phyloP scores from a whole-genome alignment of 2,888 invertebrate species.

The Rutpela maculata region DNA sequence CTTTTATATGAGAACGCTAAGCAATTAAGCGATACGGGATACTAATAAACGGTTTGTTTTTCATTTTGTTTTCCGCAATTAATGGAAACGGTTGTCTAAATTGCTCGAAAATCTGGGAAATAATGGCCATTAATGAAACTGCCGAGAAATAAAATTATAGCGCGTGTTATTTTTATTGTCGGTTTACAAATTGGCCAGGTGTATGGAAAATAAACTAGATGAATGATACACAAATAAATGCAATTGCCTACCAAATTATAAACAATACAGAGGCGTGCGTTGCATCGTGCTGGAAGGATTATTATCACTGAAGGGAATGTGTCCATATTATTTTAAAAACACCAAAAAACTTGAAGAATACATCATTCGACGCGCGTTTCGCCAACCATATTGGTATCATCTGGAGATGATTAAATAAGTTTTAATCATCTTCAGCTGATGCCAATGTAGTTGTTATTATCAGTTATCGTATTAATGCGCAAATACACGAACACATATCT shows the following conservation, averaged over 20 bases:
- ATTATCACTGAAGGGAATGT: not conserved
- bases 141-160: slow-evolving; percentile 4
- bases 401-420: too few relatives aligned
- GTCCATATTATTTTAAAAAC: too few relatives aligned
- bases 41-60: not conserved
- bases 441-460: too few relatives aligned
- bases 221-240: slow-evolving; percentile 13
- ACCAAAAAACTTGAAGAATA: too few relatives aligned
- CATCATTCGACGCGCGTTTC: too few relatives aligned
- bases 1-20: not conserved
- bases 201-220: not conserved
- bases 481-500: too few relatives aligned
- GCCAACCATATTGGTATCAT: too few relatives aligned
- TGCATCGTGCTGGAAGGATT: not conserved
- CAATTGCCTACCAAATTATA: not conserved
- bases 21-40: not conserved
- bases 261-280: slow-evolving; percentile 9
- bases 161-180: slow-evolving; percentile 28
- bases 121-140: slow-evolving; percentile 19
- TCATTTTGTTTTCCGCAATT: slow-evolving; percentile 6
- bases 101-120: slow-evolving; percentile 2
- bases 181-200: slow-evolving; percentile 9
- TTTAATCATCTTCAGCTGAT: too few relatives aligned
- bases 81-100: not conserved
- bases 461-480: too few relatives aligned